phyloP scores from a whole-genome alignment of 2,888 invertebrate genomes.

The Abscondita cerata region DNA sequence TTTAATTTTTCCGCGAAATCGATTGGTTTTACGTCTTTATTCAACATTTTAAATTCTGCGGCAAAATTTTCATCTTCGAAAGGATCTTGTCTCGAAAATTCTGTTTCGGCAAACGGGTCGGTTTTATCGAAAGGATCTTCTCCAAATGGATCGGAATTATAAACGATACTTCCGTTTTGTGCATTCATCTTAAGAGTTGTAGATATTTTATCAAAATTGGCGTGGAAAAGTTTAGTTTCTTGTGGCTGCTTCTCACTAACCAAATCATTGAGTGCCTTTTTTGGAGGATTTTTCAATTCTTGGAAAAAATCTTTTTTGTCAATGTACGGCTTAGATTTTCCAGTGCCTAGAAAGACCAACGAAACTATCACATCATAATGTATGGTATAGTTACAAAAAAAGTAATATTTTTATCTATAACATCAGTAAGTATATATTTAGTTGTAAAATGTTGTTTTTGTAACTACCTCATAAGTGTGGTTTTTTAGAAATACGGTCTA shows the following conservation, averaged over 20 bases:
- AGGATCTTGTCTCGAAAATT: constrained; percentile 67
- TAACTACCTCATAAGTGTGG: too few relatives aligned
- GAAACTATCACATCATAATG: background rate
- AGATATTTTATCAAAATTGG: constrained; percentile 42
- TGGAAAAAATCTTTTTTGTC: constrained; percentile 97
- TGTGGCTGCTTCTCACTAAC: constrained; percentile 55
- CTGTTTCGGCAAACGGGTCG: constrained; percentile 69
- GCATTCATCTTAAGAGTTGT: constrained; percentile 23
- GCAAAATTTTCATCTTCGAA: constrained; percentile 63
- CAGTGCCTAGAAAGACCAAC: constrained; percentile 66
- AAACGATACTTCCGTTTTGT: constrained; percentile 52
- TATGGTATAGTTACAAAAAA: background rate
- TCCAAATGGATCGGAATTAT: constrained; percentile 68
- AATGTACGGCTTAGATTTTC: constrained; percentile 89
- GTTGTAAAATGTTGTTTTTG: background rate
- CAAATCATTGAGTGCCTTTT: constrained; percentile 90
- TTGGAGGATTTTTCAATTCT: constrained; percentile 93
- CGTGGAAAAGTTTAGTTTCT: constrained; percentile 37
- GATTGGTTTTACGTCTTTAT: constrained; percentile 45
- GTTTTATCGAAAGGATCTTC: constrained; percentile 78
- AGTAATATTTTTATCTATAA: constrained; percentile 6
- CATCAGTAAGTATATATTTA: background rate
- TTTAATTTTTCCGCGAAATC: constrained; percentile 47
- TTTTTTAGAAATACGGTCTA: too few relatives aligned
- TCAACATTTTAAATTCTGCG: constrained; percentile 46